Evolutionary conservation across 2,888 invertebrate genomes (phyloP).

Genomic region (Pediacus dermestoides): DNA sequence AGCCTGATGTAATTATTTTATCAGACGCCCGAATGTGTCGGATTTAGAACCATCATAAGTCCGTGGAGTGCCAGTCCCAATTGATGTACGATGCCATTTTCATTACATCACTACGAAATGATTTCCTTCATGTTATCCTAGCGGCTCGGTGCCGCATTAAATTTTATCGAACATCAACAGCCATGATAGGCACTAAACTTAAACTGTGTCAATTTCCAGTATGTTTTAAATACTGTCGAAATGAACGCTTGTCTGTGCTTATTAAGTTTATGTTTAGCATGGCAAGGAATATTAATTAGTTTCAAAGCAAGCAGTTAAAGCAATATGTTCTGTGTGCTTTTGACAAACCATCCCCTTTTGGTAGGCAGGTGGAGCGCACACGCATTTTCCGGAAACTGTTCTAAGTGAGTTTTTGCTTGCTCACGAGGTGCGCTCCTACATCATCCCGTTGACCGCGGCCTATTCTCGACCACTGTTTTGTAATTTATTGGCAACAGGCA

Average conservation of each 20-base stretch:
- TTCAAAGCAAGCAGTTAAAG: too few species aligned
- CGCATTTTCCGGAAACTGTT: slow-evolving; percentile 21
- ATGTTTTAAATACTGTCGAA: not conserved
- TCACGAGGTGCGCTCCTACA: slow-evolving; percentile 16
- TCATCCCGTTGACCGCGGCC: slow-evolving; percentile 21
- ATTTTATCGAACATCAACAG: slow-evolving; percentile 29
- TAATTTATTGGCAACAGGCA: slow-evolving; percentile 27
- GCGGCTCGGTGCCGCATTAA: slow-evolving; percentile 29
- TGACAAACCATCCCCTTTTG: too few species aligned
- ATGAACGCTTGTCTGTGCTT: not conserved
- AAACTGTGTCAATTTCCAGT: slow-evolving; percentile 17
- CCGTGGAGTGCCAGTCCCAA: slow-evolving; percentile 27
- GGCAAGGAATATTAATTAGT: not conserved
- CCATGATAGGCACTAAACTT: slow-evolving; percentile 10
- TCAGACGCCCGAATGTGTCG: slow-evolving; percentile 29
- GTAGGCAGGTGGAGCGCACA: too few species aligned
- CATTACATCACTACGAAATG: slow-evolving; percentile 29
- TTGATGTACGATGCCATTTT: slow-evolving; percentile 29
- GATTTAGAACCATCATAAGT: slow-evolving; percentile 32
- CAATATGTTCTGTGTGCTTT: too few species aligned
- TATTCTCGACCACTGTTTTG: slow-evolving; percentile 7
- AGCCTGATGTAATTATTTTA: slow-evolving; percentile 32
- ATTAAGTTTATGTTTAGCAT: slow-evolving; percentile 1
- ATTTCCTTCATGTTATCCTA: too few species aligned
- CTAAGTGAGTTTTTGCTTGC: slow-evolving; percentile 26